Conservation (phyloP, 2,113 vertebrate genomes). For the Paramormyrops kingsleyae region DNA sequence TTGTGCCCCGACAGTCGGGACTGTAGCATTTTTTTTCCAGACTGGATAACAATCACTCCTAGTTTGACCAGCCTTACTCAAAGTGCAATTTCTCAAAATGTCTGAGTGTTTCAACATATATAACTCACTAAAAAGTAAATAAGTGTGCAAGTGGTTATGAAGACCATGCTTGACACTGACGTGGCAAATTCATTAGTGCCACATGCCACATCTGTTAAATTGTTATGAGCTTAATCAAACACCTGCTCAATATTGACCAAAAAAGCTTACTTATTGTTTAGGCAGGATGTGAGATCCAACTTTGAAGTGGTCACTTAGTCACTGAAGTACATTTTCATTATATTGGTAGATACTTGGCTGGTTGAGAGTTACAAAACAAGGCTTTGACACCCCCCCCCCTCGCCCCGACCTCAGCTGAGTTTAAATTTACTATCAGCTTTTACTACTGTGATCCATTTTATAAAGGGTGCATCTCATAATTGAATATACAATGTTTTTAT, state of each 20-base stretch:
- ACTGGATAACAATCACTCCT: background rate
- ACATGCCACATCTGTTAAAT: background rate
- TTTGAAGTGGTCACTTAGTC: background rate
- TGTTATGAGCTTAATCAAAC: background rate
- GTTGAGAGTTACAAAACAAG: background rate
- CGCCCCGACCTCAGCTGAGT: background rate
- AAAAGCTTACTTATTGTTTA: background rate
- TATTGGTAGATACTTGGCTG: background rate
- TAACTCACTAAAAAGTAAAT: background rate
- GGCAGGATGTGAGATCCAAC: background rate
- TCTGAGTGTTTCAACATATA: background rate
- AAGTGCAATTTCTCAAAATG: conserved; percentile 13
- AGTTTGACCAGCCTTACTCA: background rate
- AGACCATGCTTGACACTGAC: background rate
- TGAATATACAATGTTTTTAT: conserved; percentile 9
- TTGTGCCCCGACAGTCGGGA: background rate
- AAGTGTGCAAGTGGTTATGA: background rate
- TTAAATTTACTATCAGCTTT: background rate
- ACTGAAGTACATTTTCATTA: background rate
- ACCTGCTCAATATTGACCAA: background rate
- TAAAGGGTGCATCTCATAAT: conserved; percentile 9
- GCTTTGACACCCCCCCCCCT: background rate
- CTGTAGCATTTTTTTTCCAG: background rate
- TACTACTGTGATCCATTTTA: background rate
- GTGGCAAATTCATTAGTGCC: background rate